phyloP scores from a whole-genome alignment of 2,888 invertebrate genomes.

The Dolomedes plantarius region DNA sequence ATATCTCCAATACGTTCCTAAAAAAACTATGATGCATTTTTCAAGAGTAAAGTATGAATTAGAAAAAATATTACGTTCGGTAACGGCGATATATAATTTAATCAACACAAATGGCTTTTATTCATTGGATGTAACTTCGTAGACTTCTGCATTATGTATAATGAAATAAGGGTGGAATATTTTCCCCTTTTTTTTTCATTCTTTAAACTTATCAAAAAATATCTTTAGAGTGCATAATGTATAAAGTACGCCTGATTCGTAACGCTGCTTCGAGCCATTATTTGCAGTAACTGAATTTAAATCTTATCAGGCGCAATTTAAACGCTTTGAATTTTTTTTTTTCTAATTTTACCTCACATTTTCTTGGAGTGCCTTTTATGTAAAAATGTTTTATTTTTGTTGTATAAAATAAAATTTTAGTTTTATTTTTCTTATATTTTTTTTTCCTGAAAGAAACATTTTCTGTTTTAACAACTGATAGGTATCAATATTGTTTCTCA shows the following conservation, averaged over 20 bases:
- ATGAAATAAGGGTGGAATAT: not conserved
- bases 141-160: conserved; percentile 1
- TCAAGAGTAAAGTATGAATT: conserved; percentile 12
- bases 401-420: too few species aligned
- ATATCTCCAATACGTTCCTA: not conserved
- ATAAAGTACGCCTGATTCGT: not conserved
- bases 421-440: too few species aligned
- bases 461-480: too few species aligned
- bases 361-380: too few species aligned
- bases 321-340: too few species aligned
- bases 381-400: too few species aligned
- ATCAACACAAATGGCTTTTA: not conserved
- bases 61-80: not conserved
- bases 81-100: not conserved
- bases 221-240: not conserved
- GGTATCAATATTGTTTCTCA: too few species aligned
- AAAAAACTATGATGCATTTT: not conserved
- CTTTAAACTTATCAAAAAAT: not conserved
- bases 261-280: too few species aligned
- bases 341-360: too few species aligned
- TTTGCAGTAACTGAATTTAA: too few species aligned
- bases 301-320: too few species aligned
- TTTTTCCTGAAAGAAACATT: too few species aligned
- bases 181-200: not conserved
- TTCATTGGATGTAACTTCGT: not conserved